Conservation (phyloP, 2,113 vertebrate species). For the Tachysurus fulvidraco region DNA sequence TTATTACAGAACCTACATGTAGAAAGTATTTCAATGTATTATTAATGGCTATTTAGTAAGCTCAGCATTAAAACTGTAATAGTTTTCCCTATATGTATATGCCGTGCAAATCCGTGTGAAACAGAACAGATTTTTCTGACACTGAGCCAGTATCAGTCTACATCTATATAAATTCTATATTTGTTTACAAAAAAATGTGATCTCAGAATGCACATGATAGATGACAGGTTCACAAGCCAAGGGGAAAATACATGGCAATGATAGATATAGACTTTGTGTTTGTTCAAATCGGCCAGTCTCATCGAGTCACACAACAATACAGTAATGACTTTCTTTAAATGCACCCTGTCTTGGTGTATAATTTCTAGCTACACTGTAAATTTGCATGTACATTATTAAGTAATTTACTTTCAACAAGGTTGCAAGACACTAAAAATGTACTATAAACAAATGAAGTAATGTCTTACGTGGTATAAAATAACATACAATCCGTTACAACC, state of each 20-base stretch:
- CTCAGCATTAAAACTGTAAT: neutral
- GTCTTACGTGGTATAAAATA: too few relatives aligned
- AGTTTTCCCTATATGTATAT: neutral
- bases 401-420: too few relatives aligned
- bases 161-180: neutral
- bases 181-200: too few relatives aligned
- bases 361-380: neutral
- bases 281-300: neutral
- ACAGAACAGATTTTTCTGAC: neutral
- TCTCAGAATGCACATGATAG: neutral
- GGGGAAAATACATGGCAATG: neutral
- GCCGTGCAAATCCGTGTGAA: neutral
- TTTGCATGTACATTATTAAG: too few relatives aligned
- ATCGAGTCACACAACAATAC: neutral
- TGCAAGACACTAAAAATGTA: too few relatives aligned
- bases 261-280: neutral
- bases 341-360: neutral
- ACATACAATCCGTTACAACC: too few relatives aligned
- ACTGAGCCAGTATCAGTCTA: neutral
- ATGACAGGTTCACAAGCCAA: neutral
- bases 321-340: neutral
- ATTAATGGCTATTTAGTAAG: neutral
- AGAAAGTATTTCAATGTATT: neutral
- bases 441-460: too few relatives aligned
- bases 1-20: neutral